Evolutionary conservation across 2,797 vertebrate genomes (phyloP).

Genomic region (Lerista edwardsae): DNA sequence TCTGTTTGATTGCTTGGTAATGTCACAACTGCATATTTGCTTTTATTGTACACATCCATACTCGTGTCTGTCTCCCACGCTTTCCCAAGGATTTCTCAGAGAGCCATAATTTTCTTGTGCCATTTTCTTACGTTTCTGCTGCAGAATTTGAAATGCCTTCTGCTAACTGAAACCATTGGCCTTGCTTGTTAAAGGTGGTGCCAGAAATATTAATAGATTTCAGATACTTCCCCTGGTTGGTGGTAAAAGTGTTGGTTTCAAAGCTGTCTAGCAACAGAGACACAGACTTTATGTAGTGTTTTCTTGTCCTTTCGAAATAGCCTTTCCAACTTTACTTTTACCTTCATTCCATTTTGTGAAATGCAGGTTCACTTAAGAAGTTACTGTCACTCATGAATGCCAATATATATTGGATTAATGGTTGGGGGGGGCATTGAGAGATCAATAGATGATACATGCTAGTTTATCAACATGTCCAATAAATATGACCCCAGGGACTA

Average conservation of each 20-base stretch:
- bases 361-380: neutral
- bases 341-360: slow-evolving; percentile 27
- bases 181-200: slow-evolving; percentile 71
- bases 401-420: neutral
- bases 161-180: slow-evolving; percentile 68
- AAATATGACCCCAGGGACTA: neutral
- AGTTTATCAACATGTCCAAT: neutral
- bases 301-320: neutral
- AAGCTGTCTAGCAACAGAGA: slow-evolving; percentile 62
- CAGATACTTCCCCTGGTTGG: slow-evolving; percentile 68
- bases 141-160: slow-evolving; percentile 69
- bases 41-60: slow-evolving; percentile 53
- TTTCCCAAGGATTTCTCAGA: slow-evolving; percentile 67
- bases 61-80: slow-evolving; percentile 57
- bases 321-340: slow-evolving; percentile 41
- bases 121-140: slow-evolving; percentile 70
- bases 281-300: slow-evolving; percentile 27
- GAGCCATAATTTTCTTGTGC: slow-evolving; percentile 70
- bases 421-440: neutral
- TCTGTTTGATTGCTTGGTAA: neutral
- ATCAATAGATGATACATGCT: neutral
- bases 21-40: slow-evolving; percentile 32
- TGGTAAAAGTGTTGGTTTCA: slow-evolving; percentile 72
- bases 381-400: neutral
- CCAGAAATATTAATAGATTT: slow-evolving; percentile 78